A percentile compares a stretch with the other conserved stretches of the same genome.
These are phyloP conservation scores for Pipra filicauda DNA, from an alignment of 2,113 vertebrate species.

Conservation along the genomic window DNA sequence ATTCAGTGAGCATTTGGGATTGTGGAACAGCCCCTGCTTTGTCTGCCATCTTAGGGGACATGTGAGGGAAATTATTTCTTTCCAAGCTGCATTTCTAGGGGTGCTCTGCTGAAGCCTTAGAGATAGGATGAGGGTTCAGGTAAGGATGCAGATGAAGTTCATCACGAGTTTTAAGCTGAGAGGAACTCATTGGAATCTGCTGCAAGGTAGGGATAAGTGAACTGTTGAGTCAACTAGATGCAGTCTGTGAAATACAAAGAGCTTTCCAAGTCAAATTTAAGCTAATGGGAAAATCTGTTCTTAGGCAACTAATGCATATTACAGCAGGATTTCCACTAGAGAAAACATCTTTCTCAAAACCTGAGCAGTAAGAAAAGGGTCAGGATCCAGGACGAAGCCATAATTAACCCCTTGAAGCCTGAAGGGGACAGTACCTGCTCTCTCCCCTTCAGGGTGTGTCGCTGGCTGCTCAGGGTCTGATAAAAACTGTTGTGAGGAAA, in stretches of 20 bases:
- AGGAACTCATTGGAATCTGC: neutral
- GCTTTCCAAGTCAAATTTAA: neutral
- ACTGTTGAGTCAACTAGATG: neutral
- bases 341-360: neutral
- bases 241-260: neutral
- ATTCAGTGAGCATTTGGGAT: neutral
- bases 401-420: neutral
- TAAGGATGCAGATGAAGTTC: neutral
- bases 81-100: neutral
- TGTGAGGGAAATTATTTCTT: neutral
- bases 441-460: neutral
- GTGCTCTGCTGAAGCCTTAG: neutral
- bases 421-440: neutral
- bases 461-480: neutral
- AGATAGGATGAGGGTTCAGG: neutral
- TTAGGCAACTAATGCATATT: neutral
- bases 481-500: neutral
- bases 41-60: neutral
- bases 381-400: neutral
- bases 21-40: neutral
- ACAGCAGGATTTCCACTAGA: neutral
- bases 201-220: neutral
- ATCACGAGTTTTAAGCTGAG: neutral
- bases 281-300: neutral
- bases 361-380: neutral